phyloP scores from a whole-genome alignment of 1,140 invertebrate species.

The Himalopsyche phryganea region DNA sequence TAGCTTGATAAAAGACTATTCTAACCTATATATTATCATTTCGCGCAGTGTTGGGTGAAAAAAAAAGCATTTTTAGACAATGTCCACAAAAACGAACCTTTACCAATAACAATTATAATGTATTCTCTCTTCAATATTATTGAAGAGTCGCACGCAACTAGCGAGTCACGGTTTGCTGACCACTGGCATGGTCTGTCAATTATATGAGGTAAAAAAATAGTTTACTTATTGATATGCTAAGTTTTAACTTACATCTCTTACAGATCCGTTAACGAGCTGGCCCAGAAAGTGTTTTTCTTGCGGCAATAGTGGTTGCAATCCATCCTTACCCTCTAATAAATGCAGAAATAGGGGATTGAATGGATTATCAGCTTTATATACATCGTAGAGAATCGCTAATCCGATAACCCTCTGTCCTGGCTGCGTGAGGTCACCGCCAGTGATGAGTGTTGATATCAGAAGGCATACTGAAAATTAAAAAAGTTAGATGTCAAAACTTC shows the following conservation, averaged over 20 bases:
- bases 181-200: too few relatives aligned
- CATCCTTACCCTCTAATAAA: conserved; percentile 46
- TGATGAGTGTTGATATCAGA: conserved; percentile 47
- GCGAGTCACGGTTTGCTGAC: too few relatives aligned
- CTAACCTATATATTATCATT: too few relatives aligned
- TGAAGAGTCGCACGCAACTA: too few relatives aligned
- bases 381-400: conserved; percentile 69
- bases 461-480: conserved; percentile 43
- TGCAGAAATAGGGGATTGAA: conserved; percentile 48
- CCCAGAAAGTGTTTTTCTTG: conserved; percentile 48
- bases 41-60: too few relatives aligned
- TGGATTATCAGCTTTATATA: conserved; percentile 65
- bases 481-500: conserved; percentile 13
- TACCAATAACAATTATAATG: too few relatives aligned
- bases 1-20: too few relatives aligned
- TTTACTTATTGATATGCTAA: too few relatives aligned
- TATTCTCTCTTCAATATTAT: too few relatives aligned
- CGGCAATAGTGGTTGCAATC: conserved; percentile 40
- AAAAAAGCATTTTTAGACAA: too few relatives aligned
- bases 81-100: too few relatives aligned
- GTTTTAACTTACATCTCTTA: conserved; percentile 47
- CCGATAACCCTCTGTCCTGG: conserved; percentile 67
- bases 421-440: conserved; percentile 46
- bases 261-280: conserved; percentile 42
- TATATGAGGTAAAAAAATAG: too few relatives aligned